A percentile compares a stretch with the other conserved stretches of the same genome.
Evolutionary conservation across 2,113 vertebrate species (phyloP).

Genomic region (Euleptes europaea): DNA sequence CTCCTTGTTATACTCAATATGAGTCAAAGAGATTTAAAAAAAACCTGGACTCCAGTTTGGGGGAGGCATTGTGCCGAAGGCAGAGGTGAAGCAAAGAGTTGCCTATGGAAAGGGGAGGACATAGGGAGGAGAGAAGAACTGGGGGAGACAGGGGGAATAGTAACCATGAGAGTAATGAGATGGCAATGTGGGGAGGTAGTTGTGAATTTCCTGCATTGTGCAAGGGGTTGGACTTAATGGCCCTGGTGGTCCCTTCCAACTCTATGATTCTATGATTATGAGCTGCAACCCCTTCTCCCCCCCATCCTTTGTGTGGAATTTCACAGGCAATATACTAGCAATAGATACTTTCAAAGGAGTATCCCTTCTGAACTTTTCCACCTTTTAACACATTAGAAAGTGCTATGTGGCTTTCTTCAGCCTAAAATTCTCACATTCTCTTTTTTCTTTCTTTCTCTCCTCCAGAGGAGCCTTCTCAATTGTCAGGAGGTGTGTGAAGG

Average conservation of each 20-base stretch:
- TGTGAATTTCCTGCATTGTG: too few species aligned
- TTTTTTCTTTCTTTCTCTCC: slow-evolving; percentile 25
- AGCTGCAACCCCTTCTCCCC: not conserved
- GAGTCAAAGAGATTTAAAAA: not conserved
- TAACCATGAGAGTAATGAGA: too few species aligned
- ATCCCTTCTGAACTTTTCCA: not conserved
- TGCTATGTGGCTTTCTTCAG: not conserved
- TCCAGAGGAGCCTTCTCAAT: slow-evolving; percentile 84
- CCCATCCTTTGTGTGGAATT: not conserved
- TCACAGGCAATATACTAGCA: not conserved
- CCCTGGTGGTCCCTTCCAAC: too few species aligned
- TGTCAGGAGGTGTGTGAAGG: slow-evolving; percentile 83
- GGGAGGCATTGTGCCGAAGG: not conserved
- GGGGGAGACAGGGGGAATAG: not conserved
- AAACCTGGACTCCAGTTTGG: not conserved
- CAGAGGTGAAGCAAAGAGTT: not conserved
- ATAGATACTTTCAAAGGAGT: not conserved
- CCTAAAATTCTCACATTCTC: not conserved
- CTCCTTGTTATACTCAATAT: not conserved
- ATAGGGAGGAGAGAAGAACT: not conserved
- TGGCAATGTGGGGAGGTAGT: too few species aligned
- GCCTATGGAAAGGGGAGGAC: not conserved
- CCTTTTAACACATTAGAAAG: not conserved
- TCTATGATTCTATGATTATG: too few species aligned
- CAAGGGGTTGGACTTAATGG: too few species aligned